Evolutionary conservation across 2,888 invertebrate species (phyloP), one percentile per base, ranked within the genome.

Genomic region (Gerris lacustris): DNA sequence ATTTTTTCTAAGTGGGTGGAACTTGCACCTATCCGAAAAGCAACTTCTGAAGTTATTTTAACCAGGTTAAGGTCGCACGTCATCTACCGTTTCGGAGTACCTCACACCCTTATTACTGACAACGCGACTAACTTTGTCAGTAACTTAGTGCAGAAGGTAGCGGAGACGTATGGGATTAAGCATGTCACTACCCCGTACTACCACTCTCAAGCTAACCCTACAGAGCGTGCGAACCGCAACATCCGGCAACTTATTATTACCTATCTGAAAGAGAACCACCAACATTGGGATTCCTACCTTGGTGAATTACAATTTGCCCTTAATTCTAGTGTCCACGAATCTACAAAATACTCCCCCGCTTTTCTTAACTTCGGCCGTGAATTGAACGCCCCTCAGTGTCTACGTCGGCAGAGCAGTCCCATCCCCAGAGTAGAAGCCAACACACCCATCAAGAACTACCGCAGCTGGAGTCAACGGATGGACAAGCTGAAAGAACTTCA

Each of bases 231-330:
- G 0, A 80, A 79, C 69, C 68, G 76, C 17, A 76, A 76, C 0
- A 44, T 79, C 0, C 77, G 78, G 68, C 79, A 78, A 0, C 79
- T 80, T 77, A 76, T 79, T 0, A 73, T 77, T 0, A 73, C 77
- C 44, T 79, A 74, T 45, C 76, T 78, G 6, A 72, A 74, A 0
- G 64, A 72, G 0, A 73, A 78, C 45, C 79, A 79, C 17, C 69
- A 73, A 0, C 63, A 72, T 0, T 77, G 77, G 77, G 77, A 76
- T 47, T 44, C 73, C 9, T 45, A 72, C n/a, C 5, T 76, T 0
- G 68, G 73, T 6, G 76, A 76, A 66, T 44, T 76, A 0, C 71
- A 69, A n/a, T 76, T 77, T 55, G 77, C 77, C 0, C 69, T 75
- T 45, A 77, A 76, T 18, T 73, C 76, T 5, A 73, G 75, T 0